Evolutionary conservation across 2,888 invertebrate species (phyloP).

Genomic region (Patella caerulea): DNA sequence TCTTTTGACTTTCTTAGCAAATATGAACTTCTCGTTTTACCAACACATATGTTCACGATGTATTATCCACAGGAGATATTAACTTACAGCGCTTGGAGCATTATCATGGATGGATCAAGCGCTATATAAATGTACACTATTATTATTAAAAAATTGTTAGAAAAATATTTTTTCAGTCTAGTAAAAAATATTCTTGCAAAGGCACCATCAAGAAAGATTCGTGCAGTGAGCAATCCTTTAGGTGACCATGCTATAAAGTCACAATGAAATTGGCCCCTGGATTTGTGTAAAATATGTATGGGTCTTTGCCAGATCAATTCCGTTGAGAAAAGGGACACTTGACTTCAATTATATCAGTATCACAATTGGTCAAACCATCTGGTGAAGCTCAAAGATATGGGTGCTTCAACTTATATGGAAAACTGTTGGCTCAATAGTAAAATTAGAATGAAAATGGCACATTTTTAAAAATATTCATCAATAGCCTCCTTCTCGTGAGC

Average conservation of each 20-base stretch:
- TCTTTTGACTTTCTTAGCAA: too few species aligned
- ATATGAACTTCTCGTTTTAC: too few species aligned
- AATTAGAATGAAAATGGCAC: too few species aligned
- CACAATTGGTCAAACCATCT: background rate
- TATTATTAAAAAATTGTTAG: too few species aligned
- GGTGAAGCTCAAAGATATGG: background rate
- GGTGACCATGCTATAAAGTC: background rate
- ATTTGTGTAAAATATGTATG: background rate
- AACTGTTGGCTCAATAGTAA: background rate
- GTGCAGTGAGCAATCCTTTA: background rate
- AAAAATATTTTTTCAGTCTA: too few species aligned
- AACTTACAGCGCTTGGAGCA: too few species aligned
- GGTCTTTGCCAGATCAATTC: background rate
- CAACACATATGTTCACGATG: too few species aligned
- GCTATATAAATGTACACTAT: too few species aligned
- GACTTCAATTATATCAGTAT: background rate
- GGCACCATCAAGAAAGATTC: background rate
- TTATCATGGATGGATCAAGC: too few species aligned
- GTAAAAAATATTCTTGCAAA: too few species aligned
- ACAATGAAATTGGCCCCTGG: conserved; percentile 9
- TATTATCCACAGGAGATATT: too few species aligned
- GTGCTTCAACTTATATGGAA: background rate
- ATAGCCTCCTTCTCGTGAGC: background rate
- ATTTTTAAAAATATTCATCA: too few species aligned
- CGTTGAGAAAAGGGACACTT: conserved; percentile 3